Evolutionary conservation across 2,797 vertebrate species (phyloP).

Genomic region (Mormyrops attenuatus): DNA sequence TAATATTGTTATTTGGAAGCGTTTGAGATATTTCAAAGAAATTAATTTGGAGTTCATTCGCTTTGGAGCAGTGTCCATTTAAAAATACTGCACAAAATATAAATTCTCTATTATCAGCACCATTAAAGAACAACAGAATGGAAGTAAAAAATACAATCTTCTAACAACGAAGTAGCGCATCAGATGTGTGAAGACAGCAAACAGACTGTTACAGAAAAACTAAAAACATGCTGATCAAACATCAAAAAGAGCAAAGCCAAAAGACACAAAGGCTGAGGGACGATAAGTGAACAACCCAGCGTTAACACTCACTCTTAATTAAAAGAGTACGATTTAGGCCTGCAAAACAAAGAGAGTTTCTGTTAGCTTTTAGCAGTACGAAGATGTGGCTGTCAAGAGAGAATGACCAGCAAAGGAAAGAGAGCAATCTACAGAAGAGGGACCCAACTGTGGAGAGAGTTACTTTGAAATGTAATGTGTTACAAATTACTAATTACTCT

Average conservation of each 20-base stretch:
- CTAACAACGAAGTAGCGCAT: neutral
- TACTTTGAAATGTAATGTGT: neutral
- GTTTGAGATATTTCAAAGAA: neutral
- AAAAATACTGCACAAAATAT: neutral
- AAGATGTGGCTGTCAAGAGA: neutral
- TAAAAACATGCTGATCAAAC: neutral
- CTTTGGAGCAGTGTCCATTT: neutral
- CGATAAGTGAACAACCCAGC: slow-evolving; percentile 34
- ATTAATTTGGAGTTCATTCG: neutral
- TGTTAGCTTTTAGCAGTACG: slow-evolving; percentile 14
- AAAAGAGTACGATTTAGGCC: slow-evolving; percentile 89
- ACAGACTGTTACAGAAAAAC: slow-evolving; percentile 5
- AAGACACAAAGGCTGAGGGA: slow-evolving; percentile 30
- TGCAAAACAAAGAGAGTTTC: slow-evolving; percentile 76
- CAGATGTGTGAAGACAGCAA: slow-evolving; percentile 25
- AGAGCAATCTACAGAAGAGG: neutral
- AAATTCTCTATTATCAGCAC: neutral
- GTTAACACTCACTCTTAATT: slow-evolving; percentile 85
- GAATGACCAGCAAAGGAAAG: neutral
- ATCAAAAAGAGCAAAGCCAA: neutral
- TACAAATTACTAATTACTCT: neutral
- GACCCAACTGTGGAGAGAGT: neutral
- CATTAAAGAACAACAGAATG: neutral
- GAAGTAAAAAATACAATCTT: neutral
- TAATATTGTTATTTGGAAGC: neutral